Base-by-base conservation (phyloP, 2,888 invertebrate genomes). In the Serripes groenlandicus region DNA sequence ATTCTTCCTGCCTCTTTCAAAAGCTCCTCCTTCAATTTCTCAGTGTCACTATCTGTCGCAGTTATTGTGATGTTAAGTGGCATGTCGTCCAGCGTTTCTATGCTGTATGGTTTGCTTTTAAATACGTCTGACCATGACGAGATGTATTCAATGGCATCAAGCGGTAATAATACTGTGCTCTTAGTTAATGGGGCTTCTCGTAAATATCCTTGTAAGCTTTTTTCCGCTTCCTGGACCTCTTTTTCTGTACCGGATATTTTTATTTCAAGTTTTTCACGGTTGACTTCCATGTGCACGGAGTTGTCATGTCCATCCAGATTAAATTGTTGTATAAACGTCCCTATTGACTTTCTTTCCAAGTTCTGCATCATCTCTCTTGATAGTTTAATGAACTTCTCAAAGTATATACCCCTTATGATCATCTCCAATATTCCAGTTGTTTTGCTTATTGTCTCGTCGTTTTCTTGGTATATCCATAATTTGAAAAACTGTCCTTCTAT, bases 191-290 rank as follows among this genome's bases (percentile, higher is more conserved):
- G 62, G 3, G 4, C 15, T 62, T 62, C 62, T 5, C 11, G 15
- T 4, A 62, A 2, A 34, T 21, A 18, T 3, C 4, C 18, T 1
- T 62, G 1, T 3, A 62, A 1, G 7, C n/a, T 7, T 21, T 11
- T n/a, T n/a, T 62, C 34, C 34, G 62, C 62, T 34, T 62, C 21
- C 34, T 62, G 32, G 9, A 62, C 62, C 0, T 34, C 32, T 11
- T n/a, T 62, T 62, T 62, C 62, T 15, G 62, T 62, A 18, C 62
- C 62, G 18, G 62, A 34, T 3, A 62, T 62, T 28, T 2, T 30
- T 3, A 62, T 0, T 34, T 32, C 15, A 21, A 34, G 1, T n/a
- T 21, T 32, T 7, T 34, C 32, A 18, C 7, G 32, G 32, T 62
- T 34, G 18, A 62, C 0, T 21, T 62, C 32, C n/a, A 62, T 62